These are phyloP conservation scores for Drosophila barbarae DNA, from an alignment of 2,888 invertebrate species.

Conservation along the genomic window DNA sequence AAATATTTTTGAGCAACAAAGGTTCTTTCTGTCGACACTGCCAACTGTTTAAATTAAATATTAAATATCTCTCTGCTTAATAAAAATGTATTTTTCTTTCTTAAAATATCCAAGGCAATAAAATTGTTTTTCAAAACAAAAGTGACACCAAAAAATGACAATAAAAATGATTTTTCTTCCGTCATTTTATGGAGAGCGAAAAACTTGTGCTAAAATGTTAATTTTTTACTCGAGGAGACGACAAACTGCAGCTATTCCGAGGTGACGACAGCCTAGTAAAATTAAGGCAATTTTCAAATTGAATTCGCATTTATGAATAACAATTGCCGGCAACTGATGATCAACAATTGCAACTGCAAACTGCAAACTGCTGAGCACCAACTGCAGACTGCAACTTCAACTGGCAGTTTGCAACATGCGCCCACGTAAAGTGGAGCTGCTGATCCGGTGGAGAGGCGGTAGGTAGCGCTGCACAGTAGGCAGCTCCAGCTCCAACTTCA, in stretches of 20 bases:
- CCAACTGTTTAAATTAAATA: no score
- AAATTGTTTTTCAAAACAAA: slow-evolving; percentile 10
- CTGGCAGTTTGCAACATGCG: slow-evolving; percentile 33
- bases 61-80: no score
- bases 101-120: slow-evolving; percentile 21
- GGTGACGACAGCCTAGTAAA: slow-evolving; percentile 63
- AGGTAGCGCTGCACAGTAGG: slow-evolving; percentile 61
- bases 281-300: slow-evolving; percentile 74
- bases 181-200: background rate
- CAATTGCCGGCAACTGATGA: slow-evolving; percentile 59
- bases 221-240: slow-evolving; percentile 31
- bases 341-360: slow-evolving; percentile 37
- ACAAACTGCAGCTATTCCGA: slow-evolving; percentile 11
- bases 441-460: slow-evolving; percentile 13
- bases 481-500: slow-evolving; percentile 42
- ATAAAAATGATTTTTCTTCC: slow-evolving; percentile 28
- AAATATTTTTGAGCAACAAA: background rate
- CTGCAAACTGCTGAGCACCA: slow-evolving; percentile 11
- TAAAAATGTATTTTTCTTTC: background rate
- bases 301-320: slow-evolving; percentile 75
- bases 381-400: slow-evolving; percentile 11
- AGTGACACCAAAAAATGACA: slow-evolving; percentile 12
- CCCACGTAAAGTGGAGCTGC: slow-evolving; percentile 38
- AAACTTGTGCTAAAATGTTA: slow-evolving; percentile 38
- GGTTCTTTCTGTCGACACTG: no score